Evolutionary conservation across 2,797 vertebrate genomes (phyloP).

Genomic region (Ambastaia sidthimunki): DNA sequence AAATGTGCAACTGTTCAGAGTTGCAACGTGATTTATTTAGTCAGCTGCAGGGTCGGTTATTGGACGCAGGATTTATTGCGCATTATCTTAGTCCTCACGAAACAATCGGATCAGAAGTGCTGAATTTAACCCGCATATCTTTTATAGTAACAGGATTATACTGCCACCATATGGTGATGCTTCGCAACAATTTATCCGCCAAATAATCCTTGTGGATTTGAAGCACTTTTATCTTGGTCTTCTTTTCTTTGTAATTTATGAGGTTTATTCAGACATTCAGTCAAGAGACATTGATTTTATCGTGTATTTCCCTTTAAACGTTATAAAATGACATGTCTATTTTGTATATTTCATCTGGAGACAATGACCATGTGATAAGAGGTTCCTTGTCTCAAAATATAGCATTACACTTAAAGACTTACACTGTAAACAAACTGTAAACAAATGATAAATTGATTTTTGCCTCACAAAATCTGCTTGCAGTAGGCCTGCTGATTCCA

Average conservation of each 20-base stretch:
- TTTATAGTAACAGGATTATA: slow-evolving; percentile 4
- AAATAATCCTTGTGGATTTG: background rate
- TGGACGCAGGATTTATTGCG: slow-evolving; percentile 33
- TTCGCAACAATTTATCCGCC: background rate
- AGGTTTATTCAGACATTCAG: background rate
- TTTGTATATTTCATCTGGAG: too few species aligned
- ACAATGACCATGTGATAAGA: too few species aligned
- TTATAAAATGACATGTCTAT: too few species aligned
- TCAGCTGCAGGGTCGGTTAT: slow-evolving; percentile 22
- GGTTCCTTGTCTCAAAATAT: background rate
- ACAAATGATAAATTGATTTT: background rate
- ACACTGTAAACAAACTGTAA: too few species aligned
- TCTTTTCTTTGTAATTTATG: background rate
- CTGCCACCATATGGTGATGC: slow-evolving; percentile 49
- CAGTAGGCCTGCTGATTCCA: background rate
- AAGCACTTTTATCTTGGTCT: background rate
- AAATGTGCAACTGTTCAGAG: slow-evolving; percentile 33
- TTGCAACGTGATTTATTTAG: slow-evolving; percentile 42
- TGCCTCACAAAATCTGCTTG: background rate
- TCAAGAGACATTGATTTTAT: background rate
- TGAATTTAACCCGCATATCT: background rate
- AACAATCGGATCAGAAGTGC: slow-evolving; percentile 24
- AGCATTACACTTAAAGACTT: too few species aligned
- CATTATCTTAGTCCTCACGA: slow-evolving; percentile 26
- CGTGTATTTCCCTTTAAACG: background rate